Evolutionary conservation across 2,888 invertebrate species (phyloP), one percentile per base, ranked within the genome.

Genomic region (Lordiphosa fenestrarum): DNA sequence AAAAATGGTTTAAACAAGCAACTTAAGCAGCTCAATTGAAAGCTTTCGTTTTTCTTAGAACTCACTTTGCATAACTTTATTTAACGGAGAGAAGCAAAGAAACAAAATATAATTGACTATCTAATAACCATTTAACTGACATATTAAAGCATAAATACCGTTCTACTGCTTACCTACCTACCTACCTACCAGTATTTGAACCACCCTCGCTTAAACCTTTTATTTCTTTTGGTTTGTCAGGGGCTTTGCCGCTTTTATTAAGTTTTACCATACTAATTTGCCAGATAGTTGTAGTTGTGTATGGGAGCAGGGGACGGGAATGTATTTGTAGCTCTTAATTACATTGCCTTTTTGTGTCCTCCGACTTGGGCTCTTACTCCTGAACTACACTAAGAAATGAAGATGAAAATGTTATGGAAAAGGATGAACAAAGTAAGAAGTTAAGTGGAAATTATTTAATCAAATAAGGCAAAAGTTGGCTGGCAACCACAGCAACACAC

Each of bases 391-490:
- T 60, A 21, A 33, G 44, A 21, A 40, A 60, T 60, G 60, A 60
- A 41, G 30, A 21, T 44, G 25, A 19, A 12, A 35, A 39, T 37
- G 49, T 50, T n/a, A 49, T 23, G 39, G 9, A 40, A 41, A 15
- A 25, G 35, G 62, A 39, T 46, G 23, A 36, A 48, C 61, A 54
- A 64, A 67, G 73, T 66, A 62, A 67, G 81, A 77, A 77, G 71
- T 80, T 80, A 80, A 82, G 77, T 77, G 75, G 68, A 84, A 85
- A 85, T 84, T 72, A 85, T 85, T 84, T 73, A 78, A 84, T 82
- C 80, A 84, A 82, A 85, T 80, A 71, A 73, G 58, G 54, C 63
- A 63, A 73, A 71, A 72, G 65, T 70, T 73, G 53, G 46, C 55
- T 41, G 46, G 30, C 60, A 65, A 42, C 56, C 71, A 51, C 13